Base-by-base conservation (phyloP, 1,140 invertebrate genomes). In the Drosophila sturtevanti region DNA sequence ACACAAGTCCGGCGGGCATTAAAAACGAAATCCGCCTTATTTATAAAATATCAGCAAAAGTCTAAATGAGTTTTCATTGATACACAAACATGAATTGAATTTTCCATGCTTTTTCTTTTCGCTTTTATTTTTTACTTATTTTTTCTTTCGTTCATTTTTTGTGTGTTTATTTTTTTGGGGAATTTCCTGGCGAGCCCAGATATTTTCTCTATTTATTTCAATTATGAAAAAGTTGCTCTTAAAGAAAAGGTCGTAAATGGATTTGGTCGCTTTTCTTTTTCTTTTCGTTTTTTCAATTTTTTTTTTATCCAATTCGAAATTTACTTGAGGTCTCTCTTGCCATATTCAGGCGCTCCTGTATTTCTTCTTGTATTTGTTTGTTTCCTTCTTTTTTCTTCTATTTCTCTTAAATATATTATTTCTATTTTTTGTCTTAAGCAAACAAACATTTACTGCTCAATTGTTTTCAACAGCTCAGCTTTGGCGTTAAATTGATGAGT, bases 401-500 rank as follows among this genome's bases (percentile, higher is more conserved):
- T 35, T 52, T 31, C 34, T 76, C 35, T 14, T 22, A 16, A 37
- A 31, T 31, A 31, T 31, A 6, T 31, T 3, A 6, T 31, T 31
- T 31, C 7, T 31, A 22, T 51, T 72, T 51, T 52, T 66, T 67
- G 82, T 79, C 66, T 77, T 71, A 63, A 77, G 60, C 77, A 68
- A 89, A 82, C 76, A 87, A 89, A 87, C 84, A 87, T 84, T 87
- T 84, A 73, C 67, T 67, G 79, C 84, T 89, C 79, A 87, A 89
- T 89, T 87, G 76, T 87, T 89, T 87, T 84, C 64, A 72, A 74
- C 69, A 82, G 41, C 81, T 72, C 63, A 67, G 81, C 77, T 77
- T 86, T 81, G 68, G 67, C 74, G 71, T 64, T 48, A 81, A 89
- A 89, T 84, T 87, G 84, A 87, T 87, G 84, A 71, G 82, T 75